Evolutionary conservation across 2,888 invertebrate genomes (phyloP), one percentile per base, ranked within the genome.

Genomic region (Cistogaster globosa): DNA sequence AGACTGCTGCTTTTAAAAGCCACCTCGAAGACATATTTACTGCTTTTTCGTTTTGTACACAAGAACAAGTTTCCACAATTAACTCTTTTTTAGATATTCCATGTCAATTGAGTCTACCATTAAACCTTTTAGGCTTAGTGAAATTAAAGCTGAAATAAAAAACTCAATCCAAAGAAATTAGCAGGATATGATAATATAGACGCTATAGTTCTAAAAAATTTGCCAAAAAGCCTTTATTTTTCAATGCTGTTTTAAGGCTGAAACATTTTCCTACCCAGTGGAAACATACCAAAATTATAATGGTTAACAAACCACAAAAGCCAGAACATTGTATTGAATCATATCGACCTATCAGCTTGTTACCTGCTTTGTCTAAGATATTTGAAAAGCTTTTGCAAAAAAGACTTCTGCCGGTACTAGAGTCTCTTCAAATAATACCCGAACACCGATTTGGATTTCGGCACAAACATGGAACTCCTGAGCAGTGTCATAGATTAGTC

Each of bases 381-480:
- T 53, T 53, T 53, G 14, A 53, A 53, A 53, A 53, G 53, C 53
- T 53, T 53, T 53, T 53, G 14, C n/a, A 18, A 53, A 53, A 53
- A 53, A 53, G 53, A 16, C 53, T 18, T n/a, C 20, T 18, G n/a
- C 42, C 42, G 42, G 42, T 42, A 8, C 42, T 42, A 42, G 42
- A 42, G 42, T 42, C 42, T 42, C 42, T 2, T 2, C 42, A 42
- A 42, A 42, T 42, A 8, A 42, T 42, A 42, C 42, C 32, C 6
- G 32, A 6, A 4, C 32, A 32, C 6, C 32, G 6, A 32, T 32
- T 32, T 6, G 32, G 32, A 4, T 32, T 32, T 32, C 32, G 32
- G 6, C 2, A 32, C 32, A 6, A 32, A 32, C 32, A 32, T 32
- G 32, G 32, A 32, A 32, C 32, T 32, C 32, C 32, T 32, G 32